Evolutionary conservation across 2,797 vertebrate genomes (phyloP).

Genomic region (Chrosomus eos): DNA sequence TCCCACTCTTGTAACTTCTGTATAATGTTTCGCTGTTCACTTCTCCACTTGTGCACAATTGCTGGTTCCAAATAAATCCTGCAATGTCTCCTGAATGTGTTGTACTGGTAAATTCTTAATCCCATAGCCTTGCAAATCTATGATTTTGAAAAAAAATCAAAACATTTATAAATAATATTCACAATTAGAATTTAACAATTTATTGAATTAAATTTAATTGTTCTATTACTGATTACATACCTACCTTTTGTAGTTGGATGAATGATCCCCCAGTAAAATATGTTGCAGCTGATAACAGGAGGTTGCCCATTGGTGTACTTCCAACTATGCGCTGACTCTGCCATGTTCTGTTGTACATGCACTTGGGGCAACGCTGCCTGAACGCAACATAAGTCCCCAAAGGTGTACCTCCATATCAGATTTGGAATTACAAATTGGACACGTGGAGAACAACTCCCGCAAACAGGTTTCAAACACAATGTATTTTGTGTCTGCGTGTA

Average conservation of each 20-base stretch:
- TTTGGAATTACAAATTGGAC: too few relatives aligned
- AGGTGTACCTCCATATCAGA: too few relatives aligned
- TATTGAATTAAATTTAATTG: background rate
- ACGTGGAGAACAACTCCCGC: too few relatives aligned
- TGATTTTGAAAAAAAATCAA: too few relatives aligned
- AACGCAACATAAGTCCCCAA: too few relatives aligned
- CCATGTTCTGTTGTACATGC: background rate
- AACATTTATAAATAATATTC: too few relatives aligned
- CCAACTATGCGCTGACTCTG: background rate
- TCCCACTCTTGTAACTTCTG: background rate
- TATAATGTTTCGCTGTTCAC: background rate
- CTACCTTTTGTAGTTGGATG: background rate
- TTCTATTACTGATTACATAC: background rate
- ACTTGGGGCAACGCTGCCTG: background rate
- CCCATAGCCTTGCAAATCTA: background rate
- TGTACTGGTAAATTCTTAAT: background rate
- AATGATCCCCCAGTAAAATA: background rate
- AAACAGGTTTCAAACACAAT: too few relatives aligned
- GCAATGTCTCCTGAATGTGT: background rate
- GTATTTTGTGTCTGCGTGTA: too few relatives aligned
- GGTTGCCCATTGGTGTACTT: background rate
- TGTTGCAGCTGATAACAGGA: background rate
- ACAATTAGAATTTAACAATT: too few relatives aligned
- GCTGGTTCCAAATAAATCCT: background rate
- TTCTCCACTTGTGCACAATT: background rate